phyloP scores from a whole-genome alignment of 2,797 vertebrate genomes.

The Ptychadena robeensis region DNA sequence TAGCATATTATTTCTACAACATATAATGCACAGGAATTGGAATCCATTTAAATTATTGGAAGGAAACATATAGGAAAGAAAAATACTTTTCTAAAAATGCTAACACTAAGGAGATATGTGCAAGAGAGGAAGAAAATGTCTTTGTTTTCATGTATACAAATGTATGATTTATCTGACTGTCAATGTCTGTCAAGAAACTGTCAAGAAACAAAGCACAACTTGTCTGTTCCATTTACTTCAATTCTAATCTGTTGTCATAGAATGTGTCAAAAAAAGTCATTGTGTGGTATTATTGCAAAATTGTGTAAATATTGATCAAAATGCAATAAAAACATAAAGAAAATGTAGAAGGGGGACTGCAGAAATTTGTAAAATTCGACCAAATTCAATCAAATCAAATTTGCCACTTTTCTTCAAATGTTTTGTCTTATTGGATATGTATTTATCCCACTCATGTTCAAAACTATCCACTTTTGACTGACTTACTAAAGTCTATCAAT shows the following conservation, averaged over 20 bases:
- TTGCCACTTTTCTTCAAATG: too few relatives aligned
- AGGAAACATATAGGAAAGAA: slow-evolving; percentile 8
- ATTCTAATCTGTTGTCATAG: not conserved
- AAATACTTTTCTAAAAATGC: not conserved
- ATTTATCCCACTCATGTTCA: too few relatives aligned
- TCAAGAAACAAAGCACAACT: not conserved
- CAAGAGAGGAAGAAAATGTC: not conserved
- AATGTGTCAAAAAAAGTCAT: not conserved
- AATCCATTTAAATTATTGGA: not conserved
- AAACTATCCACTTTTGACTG: too few relatives aligned
- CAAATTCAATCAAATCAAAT: too few relatives aligned
- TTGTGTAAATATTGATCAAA: not conserved
- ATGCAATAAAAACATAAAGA: not conserved
- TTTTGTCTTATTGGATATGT: too few relatives aligned
- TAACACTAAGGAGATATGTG: not conserved
- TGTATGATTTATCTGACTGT: not conserved
- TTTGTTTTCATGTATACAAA: not conserved
- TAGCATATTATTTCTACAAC: not conserved
- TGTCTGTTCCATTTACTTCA: not conserved
- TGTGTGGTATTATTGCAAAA: not conserved
- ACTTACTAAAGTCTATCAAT: too few relatives aligned
- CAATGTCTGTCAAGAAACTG: not conserved
- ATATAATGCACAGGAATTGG: not conserved
- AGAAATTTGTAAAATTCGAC: too few relatives aligned
- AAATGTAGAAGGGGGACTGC: too few relatives aligned